Base-by-base conservation (phyloP, 1,140 invertebrate genomes). In the Drosophila teissieri region DNA sequence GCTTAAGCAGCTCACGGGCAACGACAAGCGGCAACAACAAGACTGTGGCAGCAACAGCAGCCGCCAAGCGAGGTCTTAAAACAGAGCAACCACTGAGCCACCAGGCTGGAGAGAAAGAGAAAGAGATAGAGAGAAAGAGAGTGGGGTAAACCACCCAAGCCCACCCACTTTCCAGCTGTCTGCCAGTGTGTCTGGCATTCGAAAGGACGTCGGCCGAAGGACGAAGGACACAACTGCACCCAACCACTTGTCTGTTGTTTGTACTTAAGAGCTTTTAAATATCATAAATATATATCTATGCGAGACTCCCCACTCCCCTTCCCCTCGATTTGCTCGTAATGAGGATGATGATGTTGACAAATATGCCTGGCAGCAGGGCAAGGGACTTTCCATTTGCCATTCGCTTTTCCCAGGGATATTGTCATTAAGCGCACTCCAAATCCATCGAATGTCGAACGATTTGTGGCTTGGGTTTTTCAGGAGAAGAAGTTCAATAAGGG, bases 221-320 rank as follows among this genome's bases (percentile, higher is more conserved):
- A 22, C 49, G 70, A 79, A 76, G 78, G 78, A 81, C 80, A 78
- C 46, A 86, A 80, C 57, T 80, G 82, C 83, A 88, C 48, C 48
- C 48, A 51, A 51, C 48, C 46, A 19, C 78, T 73, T 89, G 84
- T 84, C 85, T 84, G 80, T 89, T 89, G 84, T 89, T 89, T 89
- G 84, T 89, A 89, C 85, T 90, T 90, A 89, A 90, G 85, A 89
- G 84, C 84, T 89, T 89, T 89, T 89, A 89, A 89, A 89, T 90
- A 89, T 89, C 84, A 89, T 89, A 89, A 89, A 89, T 89, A 89
- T 89, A 89, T 89, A 89, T 89, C 68, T 89, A 82, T 79, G 74
- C 49, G 57, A 53, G 55, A 48, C 42, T 53, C 24, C n/a, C 19
- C 19, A 19, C 19, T 2, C 19, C 19, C 24, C 6, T 3, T 17